Evolutionary conservation across 2,797 vertebrate species (phyloP).

Genomic region (Pseudocheirus occidentalis): DNA sequence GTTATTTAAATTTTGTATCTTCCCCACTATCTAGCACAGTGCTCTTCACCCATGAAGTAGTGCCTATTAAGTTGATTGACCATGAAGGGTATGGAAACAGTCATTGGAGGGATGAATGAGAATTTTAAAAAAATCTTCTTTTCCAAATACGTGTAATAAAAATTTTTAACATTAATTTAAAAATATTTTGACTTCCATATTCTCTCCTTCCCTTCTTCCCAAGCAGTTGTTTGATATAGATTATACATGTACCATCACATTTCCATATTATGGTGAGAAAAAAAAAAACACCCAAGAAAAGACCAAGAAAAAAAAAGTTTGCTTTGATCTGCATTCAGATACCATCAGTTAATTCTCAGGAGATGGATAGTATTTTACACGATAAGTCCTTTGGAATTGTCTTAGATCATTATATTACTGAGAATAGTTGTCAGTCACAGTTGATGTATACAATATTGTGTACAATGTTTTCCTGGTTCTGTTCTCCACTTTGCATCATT

Average conservation of each 20-base stretch:
- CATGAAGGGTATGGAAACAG: background rate
- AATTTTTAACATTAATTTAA: background rate
- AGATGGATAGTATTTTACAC: background rate
- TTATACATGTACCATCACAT: background rate
- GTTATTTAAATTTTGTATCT: background rate
- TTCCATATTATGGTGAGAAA: background rate
- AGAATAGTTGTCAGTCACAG: background rate
- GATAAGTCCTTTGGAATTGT: background rate
- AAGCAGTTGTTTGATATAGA: background rate
- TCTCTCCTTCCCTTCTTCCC: background rate
- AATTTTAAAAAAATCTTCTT: background rate
- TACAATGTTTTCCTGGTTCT: background rate
- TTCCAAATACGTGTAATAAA: background rate
- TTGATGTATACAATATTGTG: background rate
- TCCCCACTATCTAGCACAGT: background rate
- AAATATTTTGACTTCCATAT: background rate
- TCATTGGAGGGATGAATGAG: background rate
- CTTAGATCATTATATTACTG: background rate
- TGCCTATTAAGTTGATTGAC: background rate
- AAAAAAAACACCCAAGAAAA: no score
- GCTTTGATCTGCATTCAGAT: background rate
- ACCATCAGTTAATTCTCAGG: background rate
- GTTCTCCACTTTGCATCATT: background rate
- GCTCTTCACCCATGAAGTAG: background rate
- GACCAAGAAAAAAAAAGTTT: background rate